phyloP scores from a whole-genome alignment of 2,113 vertebrate genomes.

The Syrmaticus mikado region DNA sequence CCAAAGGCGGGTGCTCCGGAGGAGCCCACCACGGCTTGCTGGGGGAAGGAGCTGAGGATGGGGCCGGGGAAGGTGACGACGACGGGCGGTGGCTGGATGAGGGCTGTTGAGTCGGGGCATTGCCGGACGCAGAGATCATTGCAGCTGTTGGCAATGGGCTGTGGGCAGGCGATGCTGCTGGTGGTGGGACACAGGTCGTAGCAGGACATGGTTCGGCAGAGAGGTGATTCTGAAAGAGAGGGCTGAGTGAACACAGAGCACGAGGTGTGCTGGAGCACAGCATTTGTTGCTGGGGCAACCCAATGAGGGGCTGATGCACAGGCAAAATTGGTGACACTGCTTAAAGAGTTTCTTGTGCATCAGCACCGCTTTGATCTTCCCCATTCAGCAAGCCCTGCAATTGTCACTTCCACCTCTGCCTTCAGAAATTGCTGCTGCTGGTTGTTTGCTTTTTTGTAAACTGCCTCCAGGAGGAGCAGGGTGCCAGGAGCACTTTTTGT shows the following conservation, averaged over 20 bases:
- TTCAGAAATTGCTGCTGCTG: not conserved
- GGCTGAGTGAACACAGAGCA: not conserved
- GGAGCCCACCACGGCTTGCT: conserved; percentile 27
- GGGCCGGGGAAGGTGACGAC: conserved; percentile 39
- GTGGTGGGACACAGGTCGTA: conserved; percentile 24
- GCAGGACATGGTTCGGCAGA: not conserved
- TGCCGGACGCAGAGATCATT: not conserved
- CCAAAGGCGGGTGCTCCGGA: not conserved
- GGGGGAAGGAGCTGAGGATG: conserved; percentile 56
- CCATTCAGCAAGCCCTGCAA: not conserved
- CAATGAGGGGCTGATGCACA: accelerated
- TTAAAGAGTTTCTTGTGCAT: not conserved
- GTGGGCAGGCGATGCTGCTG: not conserved
- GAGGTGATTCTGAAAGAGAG: not conserved
- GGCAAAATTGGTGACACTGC: not conserved
- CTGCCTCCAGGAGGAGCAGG: not conserved
- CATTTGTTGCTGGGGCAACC: accelerated
- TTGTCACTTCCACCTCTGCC: not conserved
- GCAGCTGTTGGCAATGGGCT: conserved; percentile 45
- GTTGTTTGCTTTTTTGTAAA: not conserved
- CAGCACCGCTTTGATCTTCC: not conserved
- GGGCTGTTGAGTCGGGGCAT: not conserved
- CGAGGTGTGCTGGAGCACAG: accelerated
- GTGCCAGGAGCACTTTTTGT: not conserved
- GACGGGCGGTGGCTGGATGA: not conserved